Percentiles rank a stretch among this genome's conserved stretches.
phyloP scores from a whole-genome alignment of 2,888 invertebrate species.

The Cordilura impudica region DNA sequence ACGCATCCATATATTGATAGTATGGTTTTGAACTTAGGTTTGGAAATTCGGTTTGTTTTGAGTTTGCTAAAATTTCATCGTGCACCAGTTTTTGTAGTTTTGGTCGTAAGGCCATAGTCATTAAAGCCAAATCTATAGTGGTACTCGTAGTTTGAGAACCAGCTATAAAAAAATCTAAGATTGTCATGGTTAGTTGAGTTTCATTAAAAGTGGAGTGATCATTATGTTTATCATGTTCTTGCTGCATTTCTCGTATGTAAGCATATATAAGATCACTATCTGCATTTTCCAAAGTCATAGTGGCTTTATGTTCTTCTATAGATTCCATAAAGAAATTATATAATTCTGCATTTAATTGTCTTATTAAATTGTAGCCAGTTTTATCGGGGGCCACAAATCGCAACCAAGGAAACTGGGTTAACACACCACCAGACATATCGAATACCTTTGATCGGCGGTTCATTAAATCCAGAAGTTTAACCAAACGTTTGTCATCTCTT shows the following conservation, averaged over 20 bases:
- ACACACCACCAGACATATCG: constrained; percentile 81
- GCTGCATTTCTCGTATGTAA: constrained; percentile 82
- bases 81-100: constrained; percentile 81
- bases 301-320: constrained; percentile 80
- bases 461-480: constrained; percentile 78
- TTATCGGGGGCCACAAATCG: constrained; percentile 81
- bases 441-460: constrained; percentile 79
- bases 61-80: constrained; percentile 79
- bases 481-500: constrained; percentile 77
- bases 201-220: constrained; percentile 78
- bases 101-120: constrained; percentile 81
- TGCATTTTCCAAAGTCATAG: constrained; percentile 77
- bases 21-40: constrained; percentile 76
- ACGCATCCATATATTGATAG: constrained; percentile 80
- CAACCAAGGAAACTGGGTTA: constrained; percentile 82
- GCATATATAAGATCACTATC: constrained; percentile 82
- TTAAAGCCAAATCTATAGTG: constrained; percentile 81
- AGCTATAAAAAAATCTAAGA: constrained; percentile 84
- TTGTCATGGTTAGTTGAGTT: constrained; percentile 82
- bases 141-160: constrained; percentile 83
- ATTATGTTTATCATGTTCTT: constrained; percentile 63
- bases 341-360: constrained; percentile 80
- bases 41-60: constrained; percentile 66
- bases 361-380: constrained; percentile 82
- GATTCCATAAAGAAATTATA: constrained; percentile 80